phyloP scores from a whole-genome alignment of 2,888 invertebrate species.

The Eupithecia pulchellata region DNA sequence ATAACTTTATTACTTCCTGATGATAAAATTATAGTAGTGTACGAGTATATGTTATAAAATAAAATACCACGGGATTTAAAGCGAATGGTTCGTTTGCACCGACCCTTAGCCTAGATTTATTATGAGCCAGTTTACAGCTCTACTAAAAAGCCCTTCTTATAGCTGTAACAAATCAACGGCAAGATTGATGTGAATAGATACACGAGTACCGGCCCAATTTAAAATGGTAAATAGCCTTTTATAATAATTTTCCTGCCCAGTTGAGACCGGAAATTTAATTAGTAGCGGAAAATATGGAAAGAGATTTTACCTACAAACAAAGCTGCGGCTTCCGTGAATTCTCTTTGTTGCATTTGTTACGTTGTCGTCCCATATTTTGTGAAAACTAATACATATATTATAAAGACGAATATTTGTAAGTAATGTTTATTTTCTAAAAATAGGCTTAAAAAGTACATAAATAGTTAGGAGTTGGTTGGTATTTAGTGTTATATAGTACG shows the following conservation, averaged over 20 bases:
- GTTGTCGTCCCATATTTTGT: too few species aligned
- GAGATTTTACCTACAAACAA: background rate
- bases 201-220: conserved; percentile 19
- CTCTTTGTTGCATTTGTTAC: background rate
- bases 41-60: too few species aligned
- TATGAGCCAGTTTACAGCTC: background rate
- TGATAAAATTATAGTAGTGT: too few species aligned
- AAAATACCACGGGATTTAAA: background rate
- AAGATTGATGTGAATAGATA: conserved; percentile 24
- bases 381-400: too few species aligned
- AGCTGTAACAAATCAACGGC: conserved; percentile 29
- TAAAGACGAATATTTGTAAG: too few species aligned
- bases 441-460: too few species aligned
- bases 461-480: too few species aligned
- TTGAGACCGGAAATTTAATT: conserved; percentile 22
- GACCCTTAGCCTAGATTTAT: conserved; percentile 21
- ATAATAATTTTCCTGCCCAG: conserved; percentile 25
- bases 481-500: too few species aligned
- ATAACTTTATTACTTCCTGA: too few species aligned
- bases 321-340: background rate
- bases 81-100: background rate
- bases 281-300: conserved; percentile 18
- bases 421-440: too few species aligned
- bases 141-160: conserved; percentile 3
- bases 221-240: conserved; percentile 21